A percentile compares a stretch with the other conserved stretches of the same genome.
Conservation (phyloP, 2,113 vertebrate species). For the Saguinus imperator region DNA sequence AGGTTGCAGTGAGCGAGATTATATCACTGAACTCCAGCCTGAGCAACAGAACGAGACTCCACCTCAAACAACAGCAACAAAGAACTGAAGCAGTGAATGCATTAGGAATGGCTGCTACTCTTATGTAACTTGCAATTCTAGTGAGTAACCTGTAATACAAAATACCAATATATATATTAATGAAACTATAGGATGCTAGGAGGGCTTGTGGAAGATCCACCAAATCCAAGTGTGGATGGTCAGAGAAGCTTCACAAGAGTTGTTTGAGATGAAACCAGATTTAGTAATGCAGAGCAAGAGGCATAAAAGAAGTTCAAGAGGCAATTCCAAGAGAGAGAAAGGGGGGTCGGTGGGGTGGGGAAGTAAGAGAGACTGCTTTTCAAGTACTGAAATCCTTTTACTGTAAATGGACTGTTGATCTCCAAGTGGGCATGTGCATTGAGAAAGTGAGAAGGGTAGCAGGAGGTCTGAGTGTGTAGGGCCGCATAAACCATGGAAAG, state of each 20-base stretch:
- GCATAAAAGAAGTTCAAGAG: not conserved
- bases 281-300: not conserved
- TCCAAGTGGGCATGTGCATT: not conserved
- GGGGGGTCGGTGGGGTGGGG: rapidly evolving
- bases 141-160: not conserved
- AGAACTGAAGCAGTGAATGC: not conserved
- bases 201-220: not conserved
- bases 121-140: not conserved
- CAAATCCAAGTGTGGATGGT: not conserved
- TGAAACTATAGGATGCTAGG: not conserved
- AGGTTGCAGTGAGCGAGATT: too few relatives aligned
- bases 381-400: not conserved
- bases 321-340: not conserved
- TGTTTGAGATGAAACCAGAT: not conserved
- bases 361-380: not conserved
- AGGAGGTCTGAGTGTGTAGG: not conserved
- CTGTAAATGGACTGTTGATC: not conserved
- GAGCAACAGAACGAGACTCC: too few relatives aligned
- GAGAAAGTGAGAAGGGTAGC: not conserved
- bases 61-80: too few relatives aligned
- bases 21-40: too few relatives aligned
- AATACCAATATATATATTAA: not conserved
- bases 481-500: not conserved
- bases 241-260: not conserved
- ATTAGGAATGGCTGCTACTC: not conserved